Conservation (phyloP, 2,113 vertebrate genomes). For the Caloenas nicobarica region DNA sequence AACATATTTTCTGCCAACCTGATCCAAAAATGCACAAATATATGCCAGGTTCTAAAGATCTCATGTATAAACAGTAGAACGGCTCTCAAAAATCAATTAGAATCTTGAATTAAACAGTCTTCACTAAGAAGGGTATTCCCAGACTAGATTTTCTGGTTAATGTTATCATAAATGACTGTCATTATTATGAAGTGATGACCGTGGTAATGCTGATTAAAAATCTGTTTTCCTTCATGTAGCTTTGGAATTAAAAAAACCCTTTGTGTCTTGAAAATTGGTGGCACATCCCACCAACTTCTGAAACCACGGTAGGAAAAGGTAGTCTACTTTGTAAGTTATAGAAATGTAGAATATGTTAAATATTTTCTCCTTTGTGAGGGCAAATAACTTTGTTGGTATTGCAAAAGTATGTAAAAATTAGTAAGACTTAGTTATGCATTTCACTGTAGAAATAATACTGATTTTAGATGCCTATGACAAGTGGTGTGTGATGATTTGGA, state of each 20-base stretch:
- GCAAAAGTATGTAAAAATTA: background rate
- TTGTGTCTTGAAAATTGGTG: background rate
- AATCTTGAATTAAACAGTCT: slow-evolving; percentile 40
- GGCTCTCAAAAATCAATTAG: slow-evolving; percentile 39
- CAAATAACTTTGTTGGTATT: background rate
- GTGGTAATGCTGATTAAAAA: background rate
- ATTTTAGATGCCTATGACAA: background rate
- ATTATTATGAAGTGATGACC: slow-evolving; percentile 17
- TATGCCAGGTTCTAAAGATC: background rate
- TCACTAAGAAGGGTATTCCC: slow-evolving; percentile 8
- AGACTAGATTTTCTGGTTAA: background rate
- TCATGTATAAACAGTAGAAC: background rate
- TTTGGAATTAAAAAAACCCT: background rate
- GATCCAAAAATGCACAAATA: background rate
- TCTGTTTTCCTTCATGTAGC: background rate
- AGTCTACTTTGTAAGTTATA: slow-evolving; percentile 8
- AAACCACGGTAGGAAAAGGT: background rate
- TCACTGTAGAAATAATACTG: background rate
- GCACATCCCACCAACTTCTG: background rate
- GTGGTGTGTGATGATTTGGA: background rate
- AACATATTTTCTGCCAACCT: background rate
- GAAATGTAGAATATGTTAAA: background rate
- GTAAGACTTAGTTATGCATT: background rate
- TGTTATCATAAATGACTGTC: slow-evolving; percentile 17
- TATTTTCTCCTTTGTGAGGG: background rate